Conservation (phyloP, 2,888 invertebrate genomes). For the Kryphioiulus occultus region DNA sequence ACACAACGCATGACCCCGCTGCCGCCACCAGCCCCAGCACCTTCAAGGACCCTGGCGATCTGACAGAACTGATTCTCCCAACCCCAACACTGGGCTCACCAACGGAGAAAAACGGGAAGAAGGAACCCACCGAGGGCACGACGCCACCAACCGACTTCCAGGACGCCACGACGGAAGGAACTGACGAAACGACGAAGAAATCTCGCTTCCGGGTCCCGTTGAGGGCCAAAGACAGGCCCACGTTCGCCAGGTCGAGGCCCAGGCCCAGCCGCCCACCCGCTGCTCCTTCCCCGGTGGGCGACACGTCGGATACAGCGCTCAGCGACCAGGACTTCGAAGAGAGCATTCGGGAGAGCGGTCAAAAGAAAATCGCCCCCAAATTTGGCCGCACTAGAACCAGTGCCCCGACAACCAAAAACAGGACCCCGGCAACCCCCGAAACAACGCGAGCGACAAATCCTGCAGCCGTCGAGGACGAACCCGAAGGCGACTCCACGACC, state of each 20-base stretch:
- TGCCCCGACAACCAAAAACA: background rate
- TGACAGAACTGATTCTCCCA: conserved; percentile 45
- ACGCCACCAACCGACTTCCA: background rate
- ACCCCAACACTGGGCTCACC: conserved; percentile 32
- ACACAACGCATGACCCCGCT: background rate
- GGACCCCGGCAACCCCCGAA: background rate
- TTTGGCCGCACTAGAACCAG: background rate
- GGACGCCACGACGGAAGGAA: background rate
- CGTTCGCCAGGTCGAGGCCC: background rate
- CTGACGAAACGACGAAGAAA: conserved; percentile 40
- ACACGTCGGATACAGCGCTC: conserved; percentile 2
- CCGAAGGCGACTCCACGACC: background rate
- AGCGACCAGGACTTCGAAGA: conserved; percentile 51
- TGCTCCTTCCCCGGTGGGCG: background rate
- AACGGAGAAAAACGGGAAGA: background rate
- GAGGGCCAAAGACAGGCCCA: conserved; percentile 44
- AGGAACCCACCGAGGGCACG: background rate
- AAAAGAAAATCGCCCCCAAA: conserved; percentile 29
- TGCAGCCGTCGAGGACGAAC: background rate
- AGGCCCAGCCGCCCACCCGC: background rate
- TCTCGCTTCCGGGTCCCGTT: conserved; percentile 50
- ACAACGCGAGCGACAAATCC: background rate
- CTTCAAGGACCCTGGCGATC: conserved; percentile 14
- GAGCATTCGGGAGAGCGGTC: conserved; percentile 29
- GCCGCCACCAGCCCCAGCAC: conserved; percentile 11